phyloP scores from a whole-genome alignment of 2,888 invertebrate genomes.

The Elegia similella region DNA sequence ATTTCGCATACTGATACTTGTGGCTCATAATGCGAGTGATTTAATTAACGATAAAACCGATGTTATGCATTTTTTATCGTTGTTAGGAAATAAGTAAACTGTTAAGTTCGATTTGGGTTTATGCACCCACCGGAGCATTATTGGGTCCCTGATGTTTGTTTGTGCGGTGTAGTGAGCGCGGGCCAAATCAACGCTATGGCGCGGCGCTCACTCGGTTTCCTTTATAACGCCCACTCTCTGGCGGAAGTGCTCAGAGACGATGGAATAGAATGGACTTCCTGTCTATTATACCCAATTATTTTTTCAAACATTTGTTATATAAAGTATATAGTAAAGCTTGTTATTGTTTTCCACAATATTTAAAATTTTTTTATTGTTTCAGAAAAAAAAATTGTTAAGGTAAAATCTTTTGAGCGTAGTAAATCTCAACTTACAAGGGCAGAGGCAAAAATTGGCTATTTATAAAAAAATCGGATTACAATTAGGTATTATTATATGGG shows the following conservation, averaged over 20 bases:
- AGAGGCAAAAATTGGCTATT: too few species aligned
- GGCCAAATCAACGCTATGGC: constrained; percentile 60
- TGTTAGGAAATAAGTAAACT: constrained; percentile 32
- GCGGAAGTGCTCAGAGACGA: constrained; percentile 60
- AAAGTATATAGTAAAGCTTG: too few species aligned
- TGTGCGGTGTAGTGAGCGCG: constrained; percentile 37
- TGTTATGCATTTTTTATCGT: constrained; percentile 39
- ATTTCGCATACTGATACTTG: constrained; percentile 46
- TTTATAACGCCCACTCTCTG: constrained; percentile 66
- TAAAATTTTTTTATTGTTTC: too few species aligned
- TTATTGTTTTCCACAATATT: too few species aligned
- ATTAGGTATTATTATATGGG: too few species aligned
- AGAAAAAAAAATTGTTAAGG: too few species aligned
- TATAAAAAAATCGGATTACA: too few species aligned
- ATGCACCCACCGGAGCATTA: constrained; percentile 14
- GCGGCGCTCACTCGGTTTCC: constrained; percentile 58
- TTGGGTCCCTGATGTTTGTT: constrained; percentile 15
- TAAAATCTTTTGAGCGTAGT: too few species aligned
- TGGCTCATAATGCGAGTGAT: constrained; percentile 50
- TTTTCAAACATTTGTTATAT: background rate
- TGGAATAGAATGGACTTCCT: constrained; percentile 39
- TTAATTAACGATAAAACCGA: constrained; percentile 60
- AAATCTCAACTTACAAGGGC: too few species aligned
- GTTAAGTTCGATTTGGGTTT: constrained; percentile 17
- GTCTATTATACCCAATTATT: background rate